A percentile compares a stretch with the other conserved stretches of the same genome.
Evolutionary conservation across 2,113 vertebrate species (phyloP).

Genomic region (Etia nguti): DNA sequence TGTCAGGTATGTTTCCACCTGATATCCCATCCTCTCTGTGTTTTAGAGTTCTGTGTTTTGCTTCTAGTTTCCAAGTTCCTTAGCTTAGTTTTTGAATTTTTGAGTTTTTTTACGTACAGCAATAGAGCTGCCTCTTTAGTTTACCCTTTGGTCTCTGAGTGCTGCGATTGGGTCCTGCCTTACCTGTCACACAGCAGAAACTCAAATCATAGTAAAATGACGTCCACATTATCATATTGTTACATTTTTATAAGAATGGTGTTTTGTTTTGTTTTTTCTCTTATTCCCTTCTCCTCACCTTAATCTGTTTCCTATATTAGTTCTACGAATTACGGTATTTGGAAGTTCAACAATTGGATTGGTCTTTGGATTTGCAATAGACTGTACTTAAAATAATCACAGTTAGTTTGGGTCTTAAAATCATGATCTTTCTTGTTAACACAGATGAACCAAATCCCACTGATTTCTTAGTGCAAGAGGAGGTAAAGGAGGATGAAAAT

Average conservation of each 20-base stretch:
- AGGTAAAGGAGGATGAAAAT: background rate
- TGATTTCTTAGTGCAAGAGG: conserved; percentile 7
- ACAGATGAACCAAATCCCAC: conserved; percentile 15
- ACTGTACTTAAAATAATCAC: background rate
- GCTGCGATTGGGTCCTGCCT: background rate
- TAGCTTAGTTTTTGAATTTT: background rate
- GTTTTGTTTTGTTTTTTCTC: background rate
- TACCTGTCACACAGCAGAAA: background rate
- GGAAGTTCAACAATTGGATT: background rate
- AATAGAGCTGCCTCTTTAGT: background rate
- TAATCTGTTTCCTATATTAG: background rate
- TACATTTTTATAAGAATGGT: background rate
- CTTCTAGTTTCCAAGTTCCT: background rate
- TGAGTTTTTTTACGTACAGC: background rate
- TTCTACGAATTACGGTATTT: background rate
- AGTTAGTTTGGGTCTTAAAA: background rate
- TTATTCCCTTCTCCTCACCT: background rate
- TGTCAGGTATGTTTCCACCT: background rate
- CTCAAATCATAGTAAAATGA: background rate
- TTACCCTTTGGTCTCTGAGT: background rate
- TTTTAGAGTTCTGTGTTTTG: background rate
- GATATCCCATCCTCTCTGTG: background rate
- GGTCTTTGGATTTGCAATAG: background rate
- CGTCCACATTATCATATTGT: background rate
- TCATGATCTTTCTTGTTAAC: background rate